Evolutionary conservation across 2,797 vertebrate species (phyloP), one percentile per base, ranked within the genome.

Genomic region (Sebastes hubbsi): DNA sequence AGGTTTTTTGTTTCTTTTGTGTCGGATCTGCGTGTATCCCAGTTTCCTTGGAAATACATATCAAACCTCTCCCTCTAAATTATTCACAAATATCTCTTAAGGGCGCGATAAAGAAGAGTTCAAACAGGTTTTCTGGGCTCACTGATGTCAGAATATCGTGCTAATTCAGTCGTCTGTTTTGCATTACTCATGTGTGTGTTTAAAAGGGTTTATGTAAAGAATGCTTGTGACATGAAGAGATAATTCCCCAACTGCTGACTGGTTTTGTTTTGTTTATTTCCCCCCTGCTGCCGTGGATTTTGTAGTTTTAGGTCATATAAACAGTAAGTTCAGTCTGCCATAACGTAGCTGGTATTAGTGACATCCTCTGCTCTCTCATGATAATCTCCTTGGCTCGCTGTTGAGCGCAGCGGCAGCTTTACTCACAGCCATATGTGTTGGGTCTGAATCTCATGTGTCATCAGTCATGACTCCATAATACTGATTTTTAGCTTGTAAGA

Each of bases 271-370:
- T 91, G 85, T 84, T 91, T 88, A 76, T 75, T 49, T 82, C 78
- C 68, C 75, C 82, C 83, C 38, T 78, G 94, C 93, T 91, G 87
- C 91, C 69, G 8, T 91, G 94, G 94, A 94, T 93, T 80, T 70
- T 85, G 64, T 95, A 96, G 95, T 95, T 93, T 92, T 96, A 92
- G 86, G 81, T 88, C 93, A 88, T 76, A 86, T 95, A 66, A 95
- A 96, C 95, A 95, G 95, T 96, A 96, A 96, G 95, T 96, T 83
- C 62, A 46, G 78, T 58, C 72, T 73, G 71, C 75, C 67, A 46
- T 71, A 36, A 22, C 79, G 34, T 90, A 81, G 71, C 76, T 81
- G 59, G 65, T 83, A 62, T 90, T 89, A 85, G 81, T 78, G 67
- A 75, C 62, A 30, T 80, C 70, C 61, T 71, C 56, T 1, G 32